Percentiles rank a stretch among this genome's conserved stretches.
Evolutionary conservation across 2,797 vertebrate species (phyloP).

Genomic region (Podarcis lilfordi): DNA sequence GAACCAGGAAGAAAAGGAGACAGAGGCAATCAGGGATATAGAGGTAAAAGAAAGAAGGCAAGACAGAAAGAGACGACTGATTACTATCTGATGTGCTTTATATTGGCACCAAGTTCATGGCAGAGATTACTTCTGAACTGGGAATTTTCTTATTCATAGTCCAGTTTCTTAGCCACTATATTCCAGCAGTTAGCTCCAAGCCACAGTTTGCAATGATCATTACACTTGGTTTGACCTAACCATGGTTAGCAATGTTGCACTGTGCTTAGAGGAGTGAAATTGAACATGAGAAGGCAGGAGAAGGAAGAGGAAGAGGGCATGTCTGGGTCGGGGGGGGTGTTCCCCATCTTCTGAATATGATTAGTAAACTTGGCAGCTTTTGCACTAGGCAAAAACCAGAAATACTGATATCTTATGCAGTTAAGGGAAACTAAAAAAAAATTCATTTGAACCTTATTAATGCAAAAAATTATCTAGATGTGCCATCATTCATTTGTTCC

Average conservation of each 20-base stretch:
- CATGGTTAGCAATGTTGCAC: background rate
- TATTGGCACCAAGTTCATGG: background rate
- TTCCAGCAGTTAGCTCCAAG: background rate
- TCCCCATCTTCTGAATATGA: background rate
- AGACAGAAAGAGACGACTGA: background rate
- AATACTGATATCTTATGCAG: background rate
- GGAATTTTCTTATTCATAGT: background rate
- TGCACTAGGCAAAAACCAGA: background rate
- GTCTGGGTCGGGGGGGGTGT: no score
- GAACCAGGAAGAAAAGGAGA: slow-evolving; percentile 60
- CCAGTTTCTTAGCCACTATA: background rate
- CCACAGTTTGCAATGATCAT: background rate
- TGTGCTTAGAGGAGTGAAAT: background rate
- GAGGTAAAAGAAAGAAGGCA: slow-evolving; percentile 46
- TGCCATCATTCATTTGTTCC: background rate
- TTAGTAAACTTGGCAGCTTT: background rate
- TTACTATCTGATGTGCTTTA: background rate
- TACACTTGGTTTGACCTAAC: background rate
- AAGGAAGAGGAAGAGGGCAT: background rate
- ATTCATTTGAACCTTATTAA: background rate
- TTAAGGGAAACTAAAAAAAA: background rate
- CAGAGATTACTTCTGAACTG: no score
- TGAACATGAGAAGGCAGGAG: background rate
- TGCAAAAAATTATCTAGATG: background rate
- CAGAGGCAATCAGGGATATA: slow-evolving; percentile 1